Conservation (phyloP, 2,888 invertebrate genomes). For the Abrostola tripartita region DNA sequence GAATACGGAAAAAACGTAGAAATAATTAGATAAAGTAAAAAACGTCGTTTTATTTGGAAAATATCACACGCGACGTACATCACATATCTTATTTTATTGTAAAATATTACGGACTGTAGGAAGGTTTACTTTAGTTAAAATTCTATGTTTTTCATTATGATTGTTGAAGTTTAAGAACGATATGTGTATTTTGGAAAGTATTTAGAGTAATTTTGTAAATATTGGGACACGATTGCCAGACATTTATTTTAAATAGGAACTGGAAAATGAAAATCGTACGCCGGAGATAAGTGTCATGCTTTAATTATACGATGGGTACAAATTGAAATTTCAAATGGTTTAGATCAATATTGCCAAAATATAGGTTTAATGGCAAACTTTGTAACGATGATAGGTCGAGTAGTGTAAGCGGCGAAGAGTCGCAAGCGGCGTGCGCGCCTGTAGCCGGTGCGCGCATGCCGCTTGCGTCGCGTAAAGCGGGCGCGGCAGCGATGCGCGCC, state of each 20-base stretch:
- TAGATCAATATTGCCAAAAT: conserved; percentile 59
- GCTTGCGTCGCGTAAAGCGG: conserved; percentile 4
- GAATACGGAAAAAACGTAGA: conserved; percentile 66
- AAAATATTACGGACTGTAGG: conserved; percentile 64
- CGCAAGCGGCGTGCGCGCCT: conserved; percentile 19
- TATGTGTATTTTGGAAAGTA: conserved; percentile 68
- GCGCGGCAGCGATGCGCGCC: conserved; percentile 14
- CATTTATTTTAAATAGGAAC: conserved; percentile 65
- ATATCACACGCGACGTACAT: conserved; percentile 46
- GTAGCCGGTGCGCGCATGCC: background rate
- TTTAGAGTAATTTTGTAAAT: conserved; percentile 66
- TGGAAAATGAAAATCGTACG: conserved; percentile 53
- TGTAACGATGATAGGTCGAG: conserved; percentile 47
- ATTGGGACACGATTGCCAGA: conserved; percentile 77
- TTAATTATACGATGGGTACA: conserved; percentile 59
- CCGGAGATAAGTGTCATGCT: conserved; percentile 49
- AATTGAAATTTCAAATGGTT: conserved; percentile 53
- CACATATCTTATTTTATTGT: conserved; percentile 69
- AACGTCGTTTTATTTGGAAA: conserved; percentile 55
- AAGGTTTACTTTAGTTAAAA: conserved; percentile 70
- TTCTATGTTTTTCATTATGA: conserved; percentile 67
- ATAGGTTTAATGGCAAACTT: conserved; percentile 56
- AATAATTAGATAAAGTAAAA: conserved; percentile 66
- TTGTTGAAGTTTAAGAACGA: conserved; percentile 75
- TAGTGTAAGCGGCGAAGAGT: conserved; percentile 32